These are phyloP conservation scores for Rhadinocentrus ornatus DNA, from an alignment of 2,797 vertebrate species.

Conservation along the genomic window DNA sequence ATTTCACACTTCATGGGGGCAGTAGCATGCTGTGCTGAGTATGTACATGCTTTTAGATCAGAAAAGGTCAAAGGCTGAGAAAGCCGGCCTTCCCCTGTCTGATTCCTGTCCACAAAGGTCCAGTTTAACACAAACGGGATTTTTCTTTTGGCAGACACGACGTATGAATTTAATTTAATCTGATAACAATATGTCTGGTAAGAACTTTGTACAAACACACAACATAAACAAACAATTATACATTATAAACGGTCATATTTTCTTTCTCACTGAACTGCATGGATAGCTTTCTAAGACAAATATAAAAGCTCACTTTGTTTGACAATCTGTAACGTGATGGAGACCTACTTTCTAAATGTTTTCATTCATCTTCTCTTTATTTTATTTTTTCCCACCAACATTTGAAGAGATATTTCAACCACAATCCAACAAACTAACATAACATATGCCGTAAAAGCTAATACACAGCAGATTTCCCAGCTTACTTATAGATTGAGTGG, in stretches of 20 bases:
- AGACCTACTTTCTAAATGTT: neutral
- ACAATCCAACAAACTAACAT: neutral
- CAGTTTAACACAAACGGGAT: neutral
- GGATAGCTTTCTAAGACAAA: neutral
- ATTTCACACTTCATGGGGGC: slow-evolving; percentile 19
- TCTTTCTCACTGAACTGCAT: neutral
- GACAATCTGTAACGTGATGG: neutral
- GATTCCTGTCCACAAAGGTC: neutral
- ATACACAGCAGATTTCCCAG: neutral
- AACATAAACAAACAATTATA: neutral
- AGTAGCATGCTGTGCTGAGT: slow-evolving; percentile 21
- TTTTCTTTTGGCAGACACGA: neutral
- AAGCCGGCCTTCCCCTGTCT: slow-evolving; percentile 16
- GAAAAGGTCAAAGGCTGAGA: slow-evolving; percentile 32
- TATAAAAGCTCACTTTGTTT: neutral
- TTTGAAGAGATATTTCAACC: neutral
- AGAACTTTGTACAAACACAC: neutral
- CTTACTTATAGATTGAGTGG: neutral
- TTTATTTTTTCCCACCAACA: neutral
- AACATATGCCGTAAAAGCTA: neutral
- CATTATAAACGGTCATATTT: neutral
- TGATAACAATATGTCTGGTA: too few relatives aligned
- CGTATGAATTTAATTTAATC: neutral
- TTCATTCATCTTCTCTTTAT: neutral
- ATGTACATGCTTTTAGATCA: slow-evolving; percentile 31